Conservation (phyloP, 1,140 invertebrate species). For the Palaemon carinicauda region DNA sequence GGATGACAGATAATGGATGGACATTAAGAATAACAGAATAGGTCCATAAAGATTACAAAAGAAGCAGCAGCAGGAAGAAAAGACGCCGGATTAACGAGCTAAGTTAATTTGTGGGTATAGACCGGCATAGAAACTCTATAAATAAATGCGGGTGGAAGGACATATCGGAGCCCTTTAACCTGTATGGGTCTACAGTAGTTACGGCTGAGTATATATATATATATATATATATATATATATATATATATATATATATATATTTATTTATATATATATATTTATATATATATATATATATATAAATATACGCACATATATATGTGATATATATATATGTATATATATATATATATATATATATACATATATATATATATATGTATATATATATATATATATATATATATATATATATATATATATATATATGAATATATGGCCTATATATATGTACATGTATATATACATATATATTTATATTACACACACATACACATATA, state of each 20-base stretch:
- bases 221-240: constrained; percentile 2
- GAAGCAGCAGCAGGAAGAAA: no score
- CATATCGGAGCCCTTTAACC: no score
- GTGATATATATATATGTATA: neutral
- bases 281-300: neutral
- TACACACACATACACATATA: no score
- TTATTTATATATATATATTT: neutral
- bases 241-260: neutral
- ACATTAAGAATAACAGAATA: no score
- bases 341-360: neutral
- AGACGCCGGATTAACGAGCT: no score
- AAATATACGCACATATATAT: no score
- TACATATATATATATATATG: neutral
- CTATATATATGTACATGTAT: neutral
- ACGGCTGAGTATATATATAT: neutral
- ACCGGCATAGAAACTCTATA: no score
- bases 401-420: neutral
- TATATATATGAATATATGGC: neutral
- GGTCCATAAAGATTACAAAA: no score
- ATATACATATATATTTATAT: neutral
- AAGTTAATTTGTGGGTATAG: no score
- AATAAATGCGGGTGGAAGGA: no score
- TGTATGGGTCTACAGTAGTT: no score
- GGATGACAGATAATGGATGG: no score
- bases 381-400: neutral